A percentile compares a stretch with the other conserved stretches of the same genome.
phyloP scores from a whole-genome alignment of 2,797 vertebrate genomes.

The Hemitrygon akajei region DNA sequence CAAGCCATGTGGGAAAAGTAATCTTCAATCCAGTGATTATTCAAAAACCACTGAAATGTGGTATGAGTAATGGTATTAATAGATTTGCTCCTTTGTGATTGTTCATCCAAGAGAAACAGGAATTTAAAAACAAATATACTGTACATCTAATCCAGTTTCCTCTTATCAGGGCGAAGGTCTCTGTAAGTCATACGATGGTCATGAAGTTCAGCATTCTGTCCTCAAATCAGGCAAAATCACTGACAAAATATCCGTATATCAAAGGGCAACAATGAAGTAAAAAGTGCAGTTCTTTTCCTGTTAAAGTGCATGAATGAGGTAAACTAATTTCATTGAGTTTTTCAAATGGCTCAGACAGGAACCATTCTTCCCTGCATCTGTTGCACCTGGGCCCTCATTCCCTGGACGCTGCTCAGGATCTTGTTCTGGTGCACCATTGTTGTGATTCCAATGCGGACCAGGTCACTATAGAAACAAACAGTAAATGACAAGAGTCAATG shows the following conservation, averaged over 20 bases:
- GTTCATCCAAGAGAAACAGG: constrained; percentile 22
- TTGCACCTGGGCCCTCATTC: constrained; percentile 91
- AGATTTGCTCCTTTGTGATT: constrained; percentile 2
- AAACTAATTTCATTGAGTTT: constrained; percentile 82
- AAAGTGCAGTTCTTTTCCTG: constrained; percentile 85
- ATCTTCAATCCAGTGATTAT: constrained; percentile 23
- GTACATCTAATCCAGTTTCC: neutral
- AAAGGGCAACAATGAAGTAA: constrained; percentile 71
- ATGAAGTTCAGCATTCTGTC: constrained; percentile 57
- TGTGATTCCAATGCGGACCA: constrained; percentile 85
- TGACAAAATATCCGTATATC: constrained; percentile 59
- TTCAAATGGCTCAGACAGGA: constrained; percentile 78
- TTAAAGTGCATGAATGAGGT: constrained; percentile 99
- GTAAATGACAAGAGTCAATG: neutral
- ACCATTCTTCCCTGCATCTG: constrained; percentile 94
- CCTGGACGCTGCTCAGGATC: constrained; percentile 84
- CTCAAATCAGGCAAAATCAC: constrained; percentile 62
- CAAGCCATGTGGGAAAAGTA: neutral
- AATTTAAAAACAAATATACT: constrained; percentile 21
- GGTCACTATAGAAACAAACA: constrained; percentile 64
- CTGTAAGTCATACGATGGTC: constrained; percentile 48
- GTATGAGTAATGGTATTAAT: neutral
- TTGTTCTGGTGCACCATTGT: constrained; percentile 83
- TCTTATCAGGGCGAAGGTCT: constrained; percentile 9
- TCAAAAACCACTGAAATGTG: neutral